phyloP scores from a whole-genome alignment of 2,888 invertebrate species.

The Polyploca ridens region DNA sequence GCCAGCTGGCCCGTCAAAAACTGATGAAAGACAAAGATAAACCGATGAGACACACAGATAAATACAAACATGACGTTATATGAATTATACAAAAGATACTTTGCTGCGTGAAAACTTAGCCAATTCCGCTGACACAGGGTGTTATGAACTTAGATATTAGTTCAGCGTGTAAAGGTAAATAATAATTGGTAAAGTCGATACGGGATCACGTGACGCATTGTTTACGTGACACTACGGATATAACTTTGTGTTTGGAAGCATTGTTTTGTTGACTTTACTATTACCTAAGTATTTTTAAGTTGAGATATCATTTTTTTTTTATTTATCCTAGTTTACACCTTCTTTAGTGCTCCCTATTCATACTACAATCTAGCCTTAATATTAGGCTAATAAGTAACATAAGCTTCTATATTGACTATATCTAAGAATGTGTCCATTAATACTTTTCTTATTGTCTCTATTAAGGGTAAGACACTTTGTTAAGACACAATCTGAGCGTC shows the following conservation, averaged over 20 bases:
- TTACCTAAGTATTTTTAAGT: too few species aligned
- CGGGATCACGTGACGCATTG: neutral
- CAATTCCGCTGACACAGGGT: conserved; percentile 16
- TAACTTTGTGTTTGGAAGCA: neutral
- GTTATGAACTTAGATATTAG: conserved; percentile 24
- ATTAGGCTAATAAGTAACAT: too few species aligned
- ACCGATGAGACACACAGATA: neutral
- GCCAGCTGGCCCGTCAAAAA: too few species aligned
- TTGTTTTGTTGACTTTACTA: neutral
- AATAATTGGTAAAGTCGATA: neutral
- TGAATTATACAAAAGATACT: neutral
- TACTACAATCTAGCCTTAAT: too few species aligned
- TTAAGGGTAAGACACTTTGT: too few species aligned
- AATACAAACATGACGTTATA: neutral
- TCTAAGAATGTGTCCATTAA: too few species aligned
- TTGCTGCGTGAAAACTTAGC: conserved; percentile 16
- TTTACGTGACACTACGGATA: neutral
- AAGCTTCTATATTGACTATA: too few species aligned
- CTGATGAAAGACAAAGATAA: neutral
- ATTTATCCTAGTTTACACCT: too few species aligned
- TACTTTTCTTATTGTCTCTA: too few species aligned
- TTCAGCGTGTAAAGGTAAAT: conserved; percentile 17
- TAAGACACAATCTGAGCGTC: too few species aligned
- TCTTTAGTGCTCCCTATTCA: too few species aligned
- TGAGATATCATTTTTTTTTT: too few species aligned